Conservation (phyloP, 2,797 vertebrate species). For the Meda fulgida region DNA sequence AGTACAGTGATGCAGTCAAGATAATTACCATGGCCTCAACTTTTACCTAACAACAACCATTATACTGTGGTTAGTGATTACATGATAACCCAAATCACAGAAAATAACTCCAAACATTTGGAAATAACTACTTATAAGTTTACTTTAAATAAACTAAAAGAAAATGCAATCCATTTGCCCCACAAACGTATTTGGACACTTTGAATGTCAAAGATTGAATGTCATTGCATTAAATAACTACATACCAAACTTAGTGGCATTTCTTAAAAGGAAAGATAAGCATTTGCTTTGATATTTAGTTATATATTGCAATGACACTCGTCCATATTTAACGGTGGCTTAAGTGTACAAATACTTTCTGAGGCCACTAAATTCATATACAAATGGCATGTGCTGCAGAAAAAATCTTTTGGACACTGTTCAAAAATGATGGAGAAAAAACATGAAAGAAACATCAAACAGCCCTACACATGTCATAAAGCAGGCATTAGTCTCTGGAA, state of each 20-base stretch:
- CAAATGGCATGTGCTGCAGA: not conserved
- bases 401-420: not conserved
- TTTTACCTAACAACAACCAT: constrained; percentile 3
- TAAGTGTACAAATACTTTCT: not conserved
- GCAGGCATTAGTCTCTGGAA: constrained; percentile 40
- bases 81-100: constrained; percentile 22
- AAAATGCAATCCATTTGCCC: not conserved
- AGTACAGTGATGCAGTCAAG: constrained; percentile 1
- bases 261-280: not conserved
- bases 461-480: constrained; percentile 24
- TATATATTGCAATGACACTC: not conserved
- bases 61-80: constrained; percentile 11
- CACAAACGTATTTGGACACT: not conserved
- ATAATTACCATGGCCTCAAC: not conserved
- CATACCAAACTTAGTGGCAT: not conserved
- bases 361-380: not conserved
- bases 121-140: not conserved
- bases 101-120: not conserved
- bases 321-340: constrained; percentile 2
- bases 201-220: not conserved
- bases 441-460: constrained; percentile 27
- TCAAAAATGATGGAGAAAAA: not conserved
- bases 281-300: not conserved
- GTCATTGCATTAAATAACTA: not conserved
- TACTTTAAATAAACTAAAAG: not conserved